A percentile compares a stretch with the other conserved stretches of the same genome.
These are phyloP conservation scores for Hyposmocoma kahamanoa DNA, from an alignment of 1,140 invertebrate species.

Conservation along the genomic window DNA sequence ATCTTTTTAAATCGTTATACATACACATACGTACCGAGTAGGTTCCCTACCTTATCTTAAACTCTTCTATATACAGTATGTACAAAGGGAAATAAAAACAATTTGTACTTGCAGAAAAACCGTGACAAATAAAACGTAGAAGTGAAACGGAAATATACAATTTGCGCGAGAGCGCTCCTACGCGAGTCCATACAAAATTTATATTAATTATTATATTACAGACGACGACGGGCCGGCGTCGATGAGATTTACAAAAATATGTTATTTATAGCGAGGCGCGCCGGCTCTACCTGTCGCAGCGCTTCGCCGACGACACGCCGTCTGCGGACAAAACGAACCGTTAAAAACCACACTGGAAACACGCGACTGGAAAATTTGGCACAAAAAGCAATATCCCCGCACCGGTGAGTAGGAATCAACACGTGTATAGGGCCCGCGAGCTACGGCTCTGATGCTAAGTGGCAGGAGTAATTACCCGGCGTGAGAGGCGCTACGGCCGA, in stretches of 20 bases:
- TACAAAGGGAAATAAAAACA: slow-evolving; percentile 69
- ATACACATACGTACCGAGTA: slow-evolving; percentile 37
- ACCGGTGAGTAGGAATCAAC: too few relatives aligned
- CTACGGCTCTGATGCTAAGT: too few relatives aligned
- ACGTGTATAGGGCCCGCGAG: too few relatives aligned
- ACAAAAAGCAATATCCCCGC: background rate
- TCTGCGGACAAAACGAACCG: slow-evolving; percentile 22
- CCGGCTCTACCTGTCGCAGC: slow-evolving; percentile 48
- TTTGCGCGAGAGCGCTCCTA: slow-evolving; percentile 22
- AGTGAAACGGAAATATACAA: slow-evolving; percentile 46
- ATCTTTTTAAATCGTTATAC: slow-evolving; percentile 50
- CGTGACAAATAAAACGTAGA: slow-evolving; percentile 39
- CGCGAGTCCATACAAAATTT: slow-evolving; percentile 38
- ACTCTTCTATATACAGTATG: slow-evolving; percentile 64
- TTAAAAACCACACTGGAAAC: background rate
- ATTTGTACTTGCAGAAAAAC: slow-evolving; percentile 72
- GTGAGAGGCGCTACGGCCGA: too few relatives aligned
- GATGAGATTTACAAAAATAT: slow-evolving; percentile 57
- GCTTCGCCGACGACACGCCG: slow-evolving; percentile 19
- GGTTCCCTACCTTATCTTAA: slow-evolving; percentile 32
- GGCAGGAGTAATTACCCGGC: too few relatives aligned
- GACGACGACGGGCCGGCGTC: slow-evolving; percentile 20
- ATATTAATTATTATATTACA: slow-evolving; percentile 39
- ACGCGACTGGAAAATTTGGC: too few relatives aligned
- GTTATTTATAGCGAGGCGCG: slow-evolving; percentile 17